These are phyloP conservation scores for Hephaestus fuliginosus DNA, from an alignment of 2,797 vertebrate species.

Conservation along the genomic window DNA sequence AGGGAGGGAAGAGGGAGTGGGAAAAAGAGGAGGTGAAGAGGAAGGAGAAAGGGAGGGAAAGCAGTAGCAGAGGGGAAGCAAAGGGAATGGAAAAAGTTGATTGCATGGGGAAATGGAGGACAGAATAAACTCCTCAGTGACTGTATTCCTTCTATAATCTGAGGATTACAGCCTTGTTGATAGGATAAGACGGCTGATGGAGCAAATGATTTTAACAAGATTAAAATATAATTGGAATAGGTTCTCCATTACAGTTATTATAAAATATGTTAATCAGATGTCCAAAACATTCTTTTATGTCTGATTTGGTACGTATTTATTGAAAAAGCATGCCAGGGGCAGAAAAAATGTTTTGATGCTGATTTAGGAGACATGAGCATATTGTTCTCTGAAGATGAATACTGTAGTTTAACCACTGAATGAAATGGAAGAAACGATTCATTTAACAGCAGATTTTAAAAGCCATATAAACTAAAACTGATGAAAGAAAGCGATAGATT, in stretches of 20 bases:
- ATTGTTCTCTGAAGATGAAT: neutral
- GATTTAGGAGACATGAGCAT: neutral
- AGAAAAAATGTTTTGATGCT: neutral
- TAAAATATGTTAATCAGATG: constrained; percentile 24
- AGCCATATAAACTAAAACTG: neutral
- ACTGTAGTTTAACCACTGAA: neutral
- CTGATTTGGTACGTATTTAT: constrained; percentile 1
- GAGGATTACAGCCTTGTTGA: constrained; percentile 46
- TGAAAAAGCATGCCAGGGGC: neutral
- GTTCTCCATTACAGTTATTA: constrained; percentile 25
- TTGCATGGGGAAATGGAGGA: constrained; percentile 18
- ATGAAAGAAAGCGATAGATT: neutral
- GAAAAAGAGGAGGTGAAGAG: constrained; percentile 32
- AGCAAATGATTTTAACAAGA: constrained; percentile 54
- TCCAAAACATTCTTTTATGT: neutral
- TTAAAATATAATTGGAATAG: constrained; percentile 32
- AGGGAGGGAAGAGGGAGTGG: constrained; percentile 29
- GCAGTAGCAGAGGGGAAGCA: constrained; percentile 12
- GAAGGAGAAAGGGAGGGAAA: constrained; percentile 28
- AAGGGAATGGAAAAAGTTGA: constrained; percentile 6
- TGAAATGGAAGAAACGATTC: neutral
- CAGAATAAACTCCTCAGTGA: constrained; percentile 37
- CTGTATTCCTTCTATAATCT: constrained; percentile 55
- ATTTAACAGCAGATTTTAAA: neutral
- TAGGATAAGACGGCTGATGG: constrained; percentile 34